These are phyloP conservation scores for Avahi laniger DNA, from an alignment of 2,797 vertebrate species.

Conservation along the genomic window DNA sequence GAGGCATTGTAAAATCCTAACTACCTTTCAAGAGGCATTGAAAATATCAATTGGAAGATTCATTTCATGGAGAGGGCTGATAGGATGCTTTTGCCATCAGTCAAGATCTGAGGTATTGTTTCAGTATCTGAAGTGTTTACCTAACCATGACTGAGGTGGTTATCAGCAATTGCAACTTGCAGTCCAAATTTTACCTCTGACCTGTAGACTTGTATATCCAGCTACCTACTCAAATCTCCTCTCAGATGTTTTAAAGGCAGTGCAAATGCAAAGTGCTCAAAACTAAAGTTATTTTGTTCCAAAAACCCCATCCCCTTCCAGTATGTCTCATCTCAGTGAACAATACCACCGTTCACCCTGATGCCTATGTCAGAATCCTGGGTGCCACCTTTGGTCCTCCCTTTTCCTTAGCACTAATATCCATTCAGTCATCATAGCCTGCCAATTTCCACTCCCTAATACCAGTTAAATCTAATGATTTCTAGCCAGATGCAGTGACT, in stretches of 20 bases:
- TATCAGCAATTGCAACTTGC: background rate
- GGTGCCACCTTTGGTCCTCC: background rate
- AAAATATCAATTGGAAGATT: slow-evolving; percentile 11
- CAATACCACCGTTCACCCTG: background rate
- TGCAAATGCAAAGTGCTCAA: background rate
- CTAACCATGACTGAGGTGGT: background rate
- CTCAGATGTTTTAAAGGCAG: background rate
- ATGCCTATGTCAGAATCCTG: background rate
- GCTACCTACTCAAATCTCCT: background rate
- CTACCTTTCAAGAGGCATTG: background rate
- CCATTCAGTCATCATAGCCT: background rate
- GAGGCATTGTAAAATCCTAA: background rate
- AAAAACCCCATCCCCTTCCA: background rate
- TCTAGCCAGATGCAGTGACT: background rate
- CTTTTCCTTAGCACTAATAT: background rate
- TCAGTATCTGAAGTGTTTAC: background rate
- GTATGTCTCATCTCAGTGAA: background rate
- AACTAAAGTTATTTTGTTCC: background rate
- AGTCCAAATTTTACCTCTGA: background rate
- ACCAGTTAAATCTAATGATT: background rate
- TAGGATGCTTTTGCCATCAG: background rate
- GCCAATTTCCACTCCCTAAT: background rate
- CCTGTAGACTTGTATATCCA: background rate
- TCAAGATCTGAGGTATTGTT: background rate
- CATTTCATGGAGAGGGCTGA: background rate